phyloP scores from a whole-genome alignment of 2,113 vertebrate species.

The Psilopsiagon aurifrons region DNA sequence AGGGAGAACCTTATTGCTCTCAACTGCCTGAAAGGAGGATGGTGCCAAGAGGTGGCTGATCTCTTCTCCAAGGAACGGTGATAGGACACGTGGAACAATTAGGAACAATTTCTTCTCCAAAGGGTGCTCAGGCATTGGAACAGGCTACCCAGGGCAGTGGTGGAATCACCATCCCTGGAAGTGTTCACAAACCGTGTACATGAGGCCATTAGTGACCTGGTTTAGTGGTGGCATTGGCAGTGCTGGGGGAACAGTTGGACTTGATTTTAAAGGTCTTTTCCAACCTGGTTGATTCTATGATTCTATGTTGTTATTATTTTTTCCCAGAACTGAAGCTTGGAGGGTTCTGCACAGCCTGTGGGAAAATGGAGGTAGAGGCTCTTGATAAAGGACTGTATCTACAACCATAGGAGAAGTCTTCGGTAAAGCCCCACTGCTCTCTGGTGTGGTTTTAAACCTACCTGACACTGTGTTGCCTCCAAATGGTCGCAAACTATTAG shows the following conservation, averaged over 20 bases:
- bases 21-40: background rate
- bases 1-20: background rate
- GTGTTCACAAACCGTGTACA: background rate
- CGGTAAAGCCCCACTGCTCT: rapidly evolving
- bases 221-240: background rate
- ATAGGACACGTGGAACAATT: background rate
- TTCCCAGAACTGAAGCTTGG: background rate
- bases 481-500: background rate
- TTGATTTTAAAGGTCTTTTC: background rate
- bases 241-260: background rate
- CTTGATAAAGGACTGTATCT: background rate
- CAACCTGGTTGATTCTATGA: background rate
- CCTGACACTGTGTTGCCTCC: background rate
- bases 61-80: background rate
- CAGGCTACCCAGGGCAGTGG: background rate
- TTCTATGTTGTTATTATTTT: background rate
- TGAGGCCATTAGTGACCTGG: background rate
- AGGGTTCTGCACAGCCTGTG: background rate
- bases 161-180: background rate
- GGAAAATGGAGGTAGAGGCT: background rate
- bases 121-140: background rate
- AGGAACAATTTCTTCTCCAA: background rate
- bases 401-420: background rate
- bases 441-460: too few relatives aligned
- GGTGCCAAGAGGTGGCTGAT: background rate